Conservation (phyloP, 64 coral and sea anemone genomes). For the Porites lutea region DNA sequence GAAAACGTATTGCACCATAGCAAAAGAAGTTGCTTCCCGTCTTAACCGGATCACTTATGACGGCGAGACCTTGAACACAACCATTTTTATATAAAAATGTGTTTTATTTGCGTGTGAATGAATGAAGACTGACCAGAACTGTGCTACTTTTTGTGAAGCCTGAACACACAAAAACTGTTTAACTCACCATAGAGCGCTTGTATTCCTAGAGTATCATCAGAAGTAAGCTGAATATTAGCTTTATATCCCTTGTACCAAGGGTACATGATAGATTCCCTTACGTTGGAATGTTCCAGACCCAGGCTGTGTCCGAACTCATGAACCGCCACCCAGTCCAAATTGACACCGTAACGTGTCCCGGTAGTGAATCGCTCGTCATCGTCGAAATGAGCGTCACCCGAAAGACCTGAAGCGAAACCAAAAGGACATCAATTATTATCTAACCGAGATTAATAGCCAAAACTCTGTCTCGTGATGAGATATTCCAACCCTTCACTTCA, state of each 20-base stretch:
- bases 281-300: conserved; percentile 70
- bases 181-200: conserved; percentile 65
- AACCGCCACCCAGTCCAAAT: conserved; percentile 75
- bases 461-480: too few species aligned
- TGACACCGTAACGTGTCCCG: conserved; percentile 21
- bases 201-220: conserved; percentile 54
- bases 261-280: conserved; percentile 68
- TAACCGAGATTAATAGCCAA: too few species aligned
- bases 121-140: too few species aligned
- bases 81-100: too few species aligned
- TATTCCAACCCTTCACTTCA: too few species aligned
- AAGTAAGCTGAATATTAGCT: conserved; percentile 31
- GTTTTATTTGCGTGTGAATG: too few species aligned
- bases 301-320: conserved; percentile 85
- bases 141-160: too few species aligned
- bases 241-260: conserved; percentile 72
- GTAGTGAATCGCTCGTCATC: conserved; percentile 60
- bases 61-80: too few species aligned
- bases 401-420: conserved; percentile 13
- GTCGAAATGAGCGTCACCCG: conserved; percentile 81
- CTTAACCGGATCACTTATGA: too few species aligned
- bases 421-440: not conserved
- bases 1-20: too few species aligned
- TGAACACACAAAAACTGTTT: not conserved
- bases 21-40: too few species aligned